phyloP scores from a whole-genome alignment of 2,888 invertebrate genomes.

The Dynastes tityus region DNA sequence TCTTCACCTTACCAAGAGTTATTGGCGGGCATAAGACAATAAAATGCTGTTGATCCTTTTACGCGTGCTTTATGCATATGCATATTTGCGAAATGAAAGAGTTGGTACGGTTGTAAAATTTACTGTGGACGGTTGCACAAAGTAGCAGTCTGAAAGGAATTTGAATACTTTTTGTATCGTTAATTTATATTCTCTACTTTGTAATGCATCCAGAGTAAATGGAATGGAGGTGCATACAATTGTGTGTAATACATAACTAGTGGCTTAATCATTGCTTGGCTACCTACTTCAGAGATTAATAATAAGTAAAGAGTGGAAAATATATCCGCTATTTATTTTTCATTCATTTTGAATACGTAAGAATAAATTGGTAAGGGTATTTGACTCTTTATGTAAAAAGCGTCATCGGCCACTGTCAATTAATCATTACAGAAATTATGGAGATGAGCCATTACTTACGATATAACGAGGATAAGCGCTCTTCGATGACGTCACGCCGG shows the following conservation, averaged over 20 bases:
- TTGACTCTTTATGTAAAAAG: too few relatives aligned
- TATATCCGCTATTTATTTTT: too few relatives aligned
- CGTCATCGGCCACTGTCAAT: too few relatives aligned
- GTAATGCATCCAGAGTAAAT: background rate
- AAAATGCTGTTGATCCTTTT: conserved; percentile 6
- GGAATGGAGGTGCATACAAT: background rate
- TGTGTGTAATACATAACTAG: background rate
- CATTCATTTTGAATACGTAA: too few relatives aligned
- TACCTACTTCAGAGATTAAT: too few relatives aligned
- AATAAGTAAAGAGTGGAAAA: too few relatives aligned
- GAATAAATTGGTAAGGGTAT: too few relatives aligned
- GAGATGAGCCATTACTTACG: too few relatives aligned
- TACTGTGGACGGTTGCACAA: background rate
- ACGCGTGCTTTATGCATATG: background rate
- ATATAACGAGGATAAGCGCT: too few relatives aligned
- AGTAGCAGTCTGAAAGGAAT: background rate
- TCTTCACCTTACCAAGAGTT: conserved; percentile 13
- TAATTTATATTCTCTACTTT: conserved; percentile 1
- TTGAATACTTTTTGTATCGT: conserved; percentile 4
- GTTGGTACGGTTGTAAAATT: conserved; percentile 6
- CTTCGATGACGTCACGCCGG: too few relatives aligned
- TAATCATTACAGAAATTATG: too few relatives aligned
- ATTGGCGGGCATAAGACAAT: conserved; percentile 27
- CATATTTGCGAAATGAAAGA: conserved; percentile 12
- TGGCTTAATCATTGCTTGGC: too few relatives aligned